Conservation (phyloP, 2,113 vertebrate genomes). For the Zosterops borbonicus region DNA sequence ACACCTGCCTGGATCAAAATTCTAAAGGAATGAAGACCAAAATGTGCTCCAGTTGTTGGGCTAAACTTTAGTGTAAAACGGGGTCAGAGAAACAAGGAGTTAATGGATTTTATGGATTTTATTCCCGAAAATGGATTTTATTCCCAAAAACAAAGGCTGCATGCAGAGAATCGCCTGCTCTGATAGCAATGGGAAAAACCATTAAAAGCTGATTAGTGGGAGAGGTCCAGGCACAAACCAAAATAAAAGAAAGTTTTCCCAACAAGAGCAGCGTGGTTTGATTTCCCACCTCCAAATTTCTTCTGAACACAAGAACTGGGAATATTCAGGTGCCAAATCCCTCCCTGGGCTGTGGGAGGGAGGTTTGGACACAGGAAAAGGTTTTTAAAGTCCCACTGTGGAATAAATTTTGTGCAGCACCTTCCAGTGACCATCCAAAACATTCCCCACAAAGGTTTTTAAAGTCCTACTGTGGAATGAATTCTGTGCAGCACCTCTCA, state of each 20-base stretch:
- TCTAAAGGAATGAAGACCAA: not conserved
- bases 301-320: not conserved
- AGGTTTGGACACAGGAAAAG: not conserved
- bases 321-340: not conserved
- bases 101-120: slow-evolving; percentile 57
- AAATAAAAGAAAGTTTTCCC: not conserved
- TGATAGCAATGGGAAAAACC: not conserved
- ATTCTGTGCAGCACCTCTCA: not conserved
- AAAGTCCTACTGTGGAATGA: not conserved
- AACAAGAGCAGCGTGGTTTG: not conserved
- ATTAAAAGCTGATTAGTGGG: slow-evolving; percentile 64
- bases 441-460: not conserved
- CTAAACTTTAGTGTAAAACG: not conserved
- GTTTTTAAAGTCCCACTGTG: not conserved
- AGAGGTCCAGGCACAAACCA: not conserved
- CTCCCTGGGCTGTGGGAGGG: not conserved
- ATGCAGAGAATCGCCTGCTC: not conserved
- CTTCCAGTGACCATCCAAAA: not conserved
- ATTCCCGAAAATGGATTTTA: slow-evolving; percentile 53
- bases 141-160: slow-evolving; percentile 33
- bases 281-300: not conserved
- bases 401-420: not conserved
- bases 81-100: slow-evolving; percentile 44
- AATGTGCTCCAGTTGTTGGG: slow-evolving; percentile 30
- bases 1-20: slow-evolving; percentile 6